These are phyloP conservation scores for Rhinoraja longicauda DNA, from an alignment of 2,797 vertebrate species.

Conservation along the genomic window DNA sequence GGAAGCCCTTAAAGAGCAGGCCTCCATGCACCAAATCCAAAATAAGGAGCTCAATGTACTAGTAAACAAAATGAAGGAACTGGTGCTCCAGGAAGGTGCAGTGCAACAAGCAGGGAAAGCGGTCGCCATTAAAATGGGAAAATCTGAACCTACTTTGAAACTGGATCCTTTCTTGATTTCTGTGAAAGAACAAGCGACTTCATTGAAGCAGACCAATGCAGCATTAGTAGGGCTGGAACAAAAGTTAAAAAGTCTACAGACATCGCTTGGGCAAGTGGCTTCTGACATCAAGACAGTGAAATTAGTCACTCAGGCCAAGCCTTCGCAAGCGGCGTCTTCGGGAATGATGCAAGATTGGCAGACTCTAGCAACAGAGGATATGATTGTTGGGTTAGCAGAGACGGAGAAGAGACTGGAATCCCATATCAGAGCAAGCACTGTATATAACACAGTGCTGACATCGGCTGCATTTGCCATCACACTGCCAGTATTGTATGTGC, in stretches of 20 bases:
- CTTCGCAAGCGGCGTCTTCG: slow-evolving; percentile 44
- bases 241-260: slow-evolving; percentile 65
- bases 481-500: slow-evolving; percentile 73
- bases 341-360: slow-evolving; percentile 47
- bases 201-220: slow-evolving; percentile 62
- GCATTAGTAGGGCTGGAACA: slow-evolving; percentile 64
- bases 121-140: slow-evolving; percentile 42
- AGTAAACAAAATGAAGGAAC: slow-evolving; percentile 62
- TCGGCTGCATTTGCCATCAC: slow-evolving; percentile 68
- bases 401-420: slow-evolving; percentile 68
- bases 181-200: slow-evolving; percentile 64
- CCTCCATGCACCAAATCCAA: slow-evolving; percentile 70
- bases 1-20: slow-evolving; percentile 82
- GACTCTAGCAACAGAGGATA: slow-evolving; percentile 53
- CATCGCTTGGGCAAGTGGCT: slow-evolving; percentile 57
- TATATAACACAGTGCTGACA: slow-evolving; percentile 71
- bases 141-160: slow-evolving; percentile 40
- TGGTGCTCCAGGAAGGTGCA: slow-evolving; percentile 52
- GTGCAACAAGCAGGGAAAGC: slow-evolving; percentile 40
- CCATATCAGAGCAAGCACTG: slow-evolving; percentile 65
- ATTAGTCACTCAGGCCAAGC: slow-evolving; percentile 48
- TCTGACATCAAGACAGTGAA: slow-evolving; percentile 59
- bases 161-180: slow-evolving; percentile 54
- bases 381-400: slow-evolving; percentile 65
- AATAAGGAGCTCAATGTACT: slow-evolving; percentile 72